A percentile compares a stretch with the other conserved stretches of the same genome.
phyloP scores from a whole-genome alignment of 2,888 invertebrate genomes.

The Chromoteleia sp. region DNA sequence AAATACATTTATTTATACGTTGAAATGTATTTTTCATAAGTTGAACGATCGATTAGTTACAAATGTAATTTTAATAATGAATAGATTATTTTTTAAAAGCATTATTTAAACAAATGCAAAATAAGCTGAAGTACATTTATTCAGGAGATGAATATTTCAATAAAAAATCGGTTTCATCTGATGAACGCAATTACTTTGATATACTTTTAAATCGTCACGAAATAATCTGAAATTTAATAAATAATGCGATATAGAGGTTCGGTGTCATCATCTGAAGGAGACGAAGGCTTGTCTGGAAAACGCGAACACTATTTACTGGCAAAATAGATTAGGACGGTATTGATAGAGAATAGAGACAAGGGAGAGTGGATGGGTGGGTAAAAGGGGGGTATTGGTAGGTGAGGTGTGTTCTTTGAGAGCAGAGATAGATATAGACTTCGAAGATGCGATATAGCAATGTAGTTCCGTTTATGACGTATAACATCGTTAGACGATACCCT shows the following conservation, averaged over 20 bases:
- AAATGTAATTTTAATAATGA: too few species aligned
- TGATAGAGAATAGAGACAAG: constrained; percentile 77
- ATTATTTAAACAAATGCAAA: too few species aligned
- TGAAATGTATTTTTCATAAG: too few species aligned
- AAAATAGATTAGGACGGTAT: constrained; percentile 81
- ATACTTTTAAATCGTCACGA: constrained; percentile 13
- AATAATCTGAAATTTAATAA: constrained; percentile 51
- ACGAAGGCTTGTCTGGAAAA: constrained; percentile 78
- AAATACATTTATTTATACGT: too few species aligned
- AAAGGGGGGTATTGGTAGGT: constrained; percentile 42
- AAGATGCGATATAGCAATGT: constrained; percentile 79
- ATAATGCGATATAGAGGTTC: constrained; percentile 32
- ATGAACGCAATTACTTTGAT: constrained; percentile 6
- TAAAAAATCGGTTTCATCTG: too few species aligned
- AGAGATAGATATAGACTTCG: constrained; percentile 74
- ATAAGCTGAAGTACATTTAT: too few species aligned
- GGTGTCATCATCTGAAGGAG: constrained; percentile 57
- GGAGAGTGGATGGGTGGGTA: constrained; percentile 46
- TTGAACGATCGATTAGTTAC: too few species aligned
- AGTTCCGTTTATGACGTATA: constrained; percentile 79
- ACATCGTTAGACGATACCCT: constrained; percentile 80
- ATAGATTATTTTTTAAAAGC: too few species aligned
- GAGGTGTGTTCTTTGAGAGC: constrained; percentile 73
- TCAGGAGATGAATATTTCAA: too few species aligned
- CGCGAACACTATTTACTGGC: constrained; percentile 80